These are phyloP conservation scores for Oreochromis grahami DNA, from an alignment of 2,797 vertebrate genomes.

Conservation along the genomic window DNA sequence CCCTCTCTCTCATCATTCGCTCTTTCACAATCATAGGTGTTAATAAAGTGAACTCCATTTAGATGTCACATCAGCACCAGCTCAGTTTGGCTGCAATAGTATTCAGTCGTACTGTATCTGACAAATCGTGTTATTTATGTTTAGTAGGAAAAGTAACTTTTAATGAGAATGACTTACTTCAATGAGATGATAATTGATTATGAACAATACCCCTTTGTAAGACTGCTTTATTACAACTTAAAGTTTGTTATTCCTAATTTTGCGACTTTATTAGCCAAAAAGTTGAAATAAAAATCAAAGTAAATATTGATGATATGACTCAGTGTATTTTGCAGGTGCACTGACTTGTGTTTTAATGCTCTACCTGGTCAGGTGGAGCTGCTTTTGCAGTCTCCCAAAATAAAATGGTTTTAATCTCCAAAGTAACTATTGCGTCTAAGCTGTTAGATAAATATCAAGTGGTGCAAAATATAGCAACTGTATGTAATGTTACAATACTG, in stretches of 20 bases:
- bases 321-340: background rate
- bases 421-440: background rate
- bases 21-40: slow-evolving; percentile 32
- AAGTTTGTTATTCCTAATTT: background rate
- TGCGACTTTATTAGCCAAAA: background rate
- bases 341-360: background rate
- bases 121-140: background rate
- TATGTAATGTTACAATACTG: background rate
- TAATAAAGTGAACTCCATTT: slow-evolving; percentile 44
- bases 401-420: background rate
- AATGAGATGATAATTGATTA: background rate
- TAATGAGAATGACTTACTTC: background rate
- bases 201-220: accelerated
- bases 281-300: background rate
- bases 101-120: background rate
- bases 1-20: slow-evolving; percentile 15
- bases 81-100: background rate
- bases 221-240: background rate
- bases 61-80: background rate
- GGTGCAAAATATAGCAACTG: background rate
- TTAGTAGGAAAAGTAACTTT: background rate
- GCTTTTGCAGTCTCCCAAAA: background rate
- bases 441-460: background rate
- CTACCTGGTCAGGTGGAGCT: background rate
- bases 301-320: background rate